Conservation (phyloP, 2,797 vertebrate genomes). For the Trematomus bernacchii region DNA sequence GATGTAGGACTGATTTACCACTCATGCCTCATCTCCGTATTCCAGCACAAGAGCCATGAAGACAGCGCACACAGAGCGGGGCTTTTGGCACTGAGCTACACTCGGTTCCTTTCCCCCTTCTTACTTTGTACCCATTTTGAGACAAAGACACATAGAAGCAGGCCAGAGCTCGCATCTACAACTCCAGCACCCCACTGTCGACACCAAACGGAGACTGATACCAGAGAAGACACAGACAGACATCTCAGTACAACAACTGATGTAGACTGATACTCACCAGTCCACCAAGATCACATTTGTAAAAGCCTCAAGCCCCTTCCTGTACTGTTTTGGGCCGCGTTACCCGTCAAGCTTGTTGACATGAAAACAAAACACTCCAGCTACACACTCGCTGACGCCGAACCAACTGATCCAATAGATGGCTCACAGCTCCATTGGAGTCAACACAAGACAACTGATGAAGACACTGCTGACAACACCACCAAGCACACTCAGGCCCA, state of each 20-base stretch:
- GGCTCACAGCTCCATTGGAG: slow-evolving; percentile 69
- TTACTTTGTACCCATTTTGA: slow-evolving; percentile 35
- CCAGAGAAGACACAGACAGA: slow-evolving; percentile 71
- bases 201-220: slow-evolving; percentile 70
- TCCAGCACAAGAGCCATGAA: slow-evolving; percentile 72
- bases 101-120: slow-evolving; percentile 66
- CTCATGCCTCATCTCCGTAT: slow-evolving; percentile 66
- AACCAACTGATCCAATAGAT: slow-evolving; percentile 75
- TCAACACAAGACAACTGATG: slow-evolving; percentile 80
- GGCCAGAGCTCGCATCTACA: slow-evolving; percentile 60
- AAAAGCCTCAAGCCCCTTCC: slow-evolving; percentile 34
- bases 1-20: slow-evolving; percentile 77
- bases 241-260: slow-evolving; percentile 61
- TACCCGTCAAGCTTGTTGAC: slow-evolving; percentile 43
- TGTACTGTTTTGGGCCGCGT: slow-evolving; percentile 36
- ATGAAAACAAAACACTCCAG: slow-evolving; percentile 62
- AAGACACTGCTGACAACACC: slow-evolving; percentile 86
- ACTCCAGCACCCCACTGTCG: slow-evolving; percentile 37
- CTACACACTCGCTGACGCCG: slow-evolving; percentile 62
- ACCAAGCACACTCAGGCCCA: slow-evolving; percentile 81
- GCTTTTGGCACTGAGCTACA: slow-evolving; percentile 78
- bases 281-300: slow-evolving; percentile 44
- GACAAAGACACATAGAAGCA: slow-evolving; percentile 70
- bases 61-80: slow-evolving; percentile 70
- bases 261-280: slow-evolving; percentile 66